phyloP scores from a whole-genome alignment of 2,113 vertebrate species.

The Terrapene triunguis region DNA sequence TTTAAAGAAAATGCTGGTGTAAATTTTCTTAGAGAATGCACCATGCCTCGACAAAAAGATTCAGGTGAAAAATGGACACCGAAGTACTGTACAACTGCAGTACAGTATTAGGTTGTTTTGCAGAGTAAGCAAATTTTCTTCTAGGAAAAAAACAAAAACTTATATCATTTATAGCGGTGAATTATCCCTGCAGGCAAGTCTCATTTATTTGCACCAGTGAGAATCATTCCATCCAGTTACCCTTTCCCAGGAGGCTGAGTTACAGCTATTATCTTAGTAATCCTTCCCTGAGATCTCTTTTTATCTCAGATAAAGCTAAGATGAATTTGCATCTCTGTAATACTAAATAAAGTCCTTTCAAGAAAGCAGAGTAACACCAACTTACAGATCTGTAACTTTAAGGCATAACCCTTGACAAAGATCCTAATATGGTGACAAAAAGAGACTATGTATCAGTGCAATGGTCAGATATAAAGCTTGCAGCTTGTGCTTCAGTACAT shows the following conservation, averaged over 20 bases:
- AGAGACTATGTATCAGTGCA: not conserved
- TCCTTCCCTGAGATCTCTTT: not conserved
- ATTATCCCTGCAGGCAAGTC: not conserved
- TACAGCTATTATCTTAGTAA: not conserved
- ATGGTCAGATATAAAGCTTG: not conserved
- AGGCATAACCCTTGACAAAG: fast-evolving
- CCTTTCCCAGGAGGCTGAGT: not conserved
- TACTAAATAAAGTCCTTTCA: not conserved
- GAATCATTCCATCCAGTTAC: not conserved
- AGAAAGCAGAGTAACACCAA: not conserved
- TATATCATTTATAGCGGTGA: not conserved
- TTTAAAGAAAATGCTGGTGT: too few species aligned
- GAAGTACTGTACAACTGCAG: not conserved
- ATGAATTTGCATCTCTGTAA: not conserved
- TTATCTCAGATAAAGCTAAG: not conserved
- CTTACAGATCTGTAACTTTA: too few species aligned
- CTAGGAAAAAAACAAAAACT: not conserved
- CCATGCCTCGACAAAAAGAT: too few species aligned
- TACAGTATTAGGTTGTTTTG: not conserved
- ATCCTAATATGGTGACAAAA: not conserved
- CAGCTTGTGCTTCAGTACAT: not conserved
- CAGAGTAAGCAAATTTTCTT: not conserved
- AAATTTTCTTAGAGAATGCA: too few species aligned
- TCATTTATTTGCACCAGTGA: not conserved
- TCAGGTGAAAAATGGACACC: not conserved